Percentiles rank a stretch among this genome's conserved stretches.
These are phyloP conservation scores for Emys orbicularis DNA, from an alignment of 2,797 vertebrate species.

Conservation along the genomic window DNA sequence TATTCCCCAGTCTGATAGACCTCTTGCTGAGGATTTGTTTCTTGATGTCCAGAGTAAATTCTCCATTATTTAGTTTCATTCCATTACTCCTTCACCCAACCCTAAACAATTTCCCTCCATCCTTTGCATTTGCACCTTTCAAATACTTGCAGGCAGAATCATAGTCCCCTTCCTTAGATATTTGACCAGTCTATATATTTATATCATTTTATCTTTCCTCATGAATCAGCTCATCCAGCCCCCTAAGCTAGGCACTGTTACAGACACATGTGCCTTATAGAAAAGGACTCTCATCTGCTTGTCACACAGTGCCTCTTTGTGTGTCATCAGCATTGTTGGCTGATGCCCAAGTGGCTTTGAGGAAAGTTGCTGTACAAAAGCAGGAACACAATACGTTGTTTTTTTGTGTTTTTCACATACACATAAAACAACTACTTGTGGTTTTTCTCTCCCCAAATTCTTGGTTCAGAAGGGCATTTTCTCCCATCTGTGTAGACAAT, in stretches of 20 bases:
- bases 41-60: not conserved
- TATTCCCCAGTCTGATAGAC: fast-evolving
- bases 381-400: not conserved
- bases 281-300: not conserved
- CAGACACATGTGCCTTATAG: not conserved
- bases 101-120: not conserved
- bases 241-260: not conserved
- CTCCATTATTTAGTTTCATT: not conserved
- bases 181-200: not conserved
- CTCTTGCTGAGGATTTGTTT: not conserved
- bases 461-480: not conserved
- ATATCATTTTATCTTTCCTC: not conserved
- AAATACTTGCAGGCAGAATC: not conserved
- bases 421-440: not conserved
- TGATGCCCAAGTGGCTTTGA: not conserved
- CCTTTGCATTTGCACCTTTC: not conserved
- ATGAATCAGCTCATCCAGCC: not conserved
- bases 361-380: not conserved
- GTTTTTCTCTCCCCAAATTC: not conserved
- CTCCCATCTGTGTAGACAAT: not conserved
- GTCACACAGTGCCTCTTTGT: not conserved
- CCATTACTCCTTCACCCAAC: not conserved
- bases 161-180: not conserved
- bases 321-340: not conserved
- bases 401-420: not conserved